These are phyloP conservation scores for Trogon surrucura DNA, from an alignment of 2,113 vertebrate genomes.

Conservation along the genomic window DNA sequence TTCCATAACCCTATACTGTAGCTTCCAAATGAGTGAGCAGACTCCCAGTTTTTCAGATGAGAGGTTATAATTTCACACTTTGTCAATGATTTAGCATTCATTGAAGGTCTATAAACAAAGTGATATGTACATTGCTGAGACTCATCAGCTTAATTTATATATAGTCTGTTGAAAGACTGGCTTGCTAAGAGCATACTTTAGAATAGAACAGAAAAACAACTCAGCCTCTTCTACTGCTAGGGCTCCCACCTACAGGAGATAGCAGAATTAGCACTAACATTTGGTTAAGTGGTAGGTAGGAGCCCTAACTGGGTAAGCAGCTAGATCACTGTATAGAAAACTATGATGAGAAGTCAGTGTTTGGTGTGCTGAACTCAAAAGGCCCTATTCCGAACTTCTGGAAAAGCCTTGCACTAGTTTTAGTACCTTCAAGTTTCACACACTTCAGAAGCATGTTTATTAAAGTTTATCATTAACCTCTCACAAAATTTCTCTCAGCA, in stretches of 20 bases:
- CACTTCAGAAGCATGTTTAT: neutral
- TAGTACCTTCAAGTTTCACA: neutral
- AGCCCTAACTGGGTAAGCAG: slow-evolving; percentile 17
- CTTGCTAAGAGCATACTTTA: neutral
- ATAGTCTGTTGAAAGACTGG: slow-evolving; percentile 9
- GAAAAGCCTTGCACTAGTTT: neutral
- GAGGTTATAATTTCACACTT: slow-evolving; percentile 33
- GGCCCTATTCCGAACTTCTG: neutral
- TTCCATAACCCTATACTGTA: neutral
- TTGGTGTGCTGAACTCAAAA: neutral
- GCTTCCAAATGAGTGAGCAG: neutral
- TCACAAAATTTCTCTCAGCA: neutral
- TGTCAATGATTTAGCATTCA: slow-evolving; percentile 3
- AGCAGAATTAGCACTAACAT: slow-evolving; percentile 50
- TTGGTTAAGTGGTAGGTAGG: slow-evolving; percentile 44
- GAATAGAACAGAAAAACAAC: slow-evolving; percentile 21
- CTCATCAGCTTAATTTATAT: neutral
- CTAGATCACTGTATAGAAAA: neutral
- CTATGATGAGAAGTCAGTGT: neutral
- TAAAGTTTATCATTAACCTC: neutral
- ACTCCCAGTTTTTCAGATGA: neutral
- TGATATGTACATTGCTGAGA: neutral
- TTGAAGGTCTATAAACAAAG: neutral
- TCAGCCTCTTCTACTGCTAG: neutral
- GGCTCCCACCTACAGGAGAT: slow-evolving; percentile 46